phyloP scores from a whole-genome alignment of 2,888 invertebrate species.

The Hartigia nigra region DNA sequence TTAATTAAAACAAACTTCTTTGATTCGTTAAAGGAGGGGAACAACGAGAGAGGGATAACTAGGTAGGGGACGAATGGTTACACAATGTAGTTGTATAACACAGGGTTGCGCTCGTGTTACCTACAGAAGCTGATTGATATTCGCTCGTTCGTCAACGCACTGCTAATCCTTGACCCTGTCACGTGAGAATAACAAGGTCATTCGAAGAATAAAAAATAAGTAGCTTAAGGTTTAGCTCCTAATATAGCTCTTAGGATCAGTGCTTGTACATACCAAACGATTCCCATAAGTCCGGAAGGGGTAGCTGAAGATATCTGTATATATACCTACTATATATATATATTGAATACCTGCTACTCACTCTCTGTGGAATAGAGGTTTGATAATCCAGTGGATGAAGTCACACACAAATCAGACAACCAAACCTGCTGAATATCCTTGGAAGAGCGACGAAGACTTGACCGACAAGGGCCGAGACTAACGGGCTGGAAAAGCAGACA shows the following conservation, averaged over 20 bases:
- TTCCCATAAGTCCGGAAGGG: neutral
- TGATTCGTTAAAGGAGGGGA: neutral
- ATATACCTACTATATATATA: no score
- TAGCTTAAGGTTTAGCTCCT: neutral
- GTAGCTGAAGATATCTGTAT: neutral
- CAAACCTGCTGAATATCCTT: neutral
- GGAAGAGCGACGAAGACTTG: neutral
- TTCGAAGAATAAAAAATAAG: neutral
- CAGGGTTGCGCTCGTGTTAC: neutral
- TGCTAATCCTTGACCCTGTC: conserved; percentile 11
- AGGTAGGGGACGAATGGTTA: neutral
- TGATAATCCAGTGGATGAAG: neutral
- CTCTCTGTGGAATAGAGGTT: neutral
- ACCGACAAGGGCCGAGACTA: neutral
- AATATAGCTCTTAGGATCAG: neutral
- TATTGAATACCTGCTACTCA: neutral
- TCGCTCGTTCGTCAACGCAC: neutral
- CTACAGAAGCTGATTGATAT: neutral
- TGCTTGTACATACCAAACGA: neutral
- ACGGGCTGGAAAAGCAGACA: neutral
- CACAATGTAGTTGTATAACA: neutral
- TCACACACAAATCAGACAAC: neutral
- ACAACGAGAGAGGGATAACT: neutral
- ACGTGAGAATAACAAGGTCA: neutral
- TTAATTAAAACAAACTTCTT: neutral